These are phyloP conservation scores for Ctenicera cuprea DNA, from an alignment of 2,888 invertebrate species.

Conservation along the genomic window DNA sequence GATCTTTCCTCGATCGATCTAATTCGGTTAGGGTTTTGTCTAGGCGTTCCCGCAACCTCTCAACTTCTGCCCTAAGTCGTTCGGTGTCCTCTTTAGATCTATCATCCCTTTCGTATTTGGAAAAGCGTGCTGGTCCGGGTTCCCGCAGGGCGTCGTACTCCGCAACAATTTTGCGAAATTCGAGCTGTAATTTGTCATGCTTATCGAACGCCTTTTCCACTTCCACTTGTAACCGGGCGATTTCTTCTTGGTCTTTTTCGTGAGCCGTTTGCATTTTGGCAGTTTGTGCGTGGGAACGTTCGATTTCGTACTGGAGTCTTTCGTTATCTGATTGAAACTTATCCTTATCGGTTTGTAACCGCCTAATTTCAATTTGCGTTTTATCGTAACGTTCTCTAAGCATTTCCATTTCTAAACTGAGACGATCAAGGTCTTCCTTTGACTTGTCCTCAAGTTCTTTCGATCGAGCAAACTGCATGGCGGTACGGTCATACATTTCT, in stretches of 20 bases:
- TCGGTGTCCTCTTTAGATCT: constrained; percentile 85
- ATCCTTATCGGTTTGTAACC: constrained; percentile 89
- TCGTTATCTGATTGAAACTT: constrained; percentile 90
- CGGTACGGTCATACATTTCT: constrained; percentile 92
- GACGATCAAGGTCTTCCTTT: constrained; percentile 87
- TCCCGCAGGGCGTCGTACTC: constrained; percentile 87
- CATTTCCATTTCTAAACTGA: constrained; percentile 89
- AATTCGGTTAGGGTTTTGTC: constrained; percentile 89
- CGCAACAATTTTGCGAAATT: constrained; percentile 86
- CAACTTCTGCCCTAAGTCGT: constrained; percentile 86
- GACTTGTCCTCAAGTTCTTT: constrained; percentile 95
- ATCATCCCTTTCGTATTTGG: constrained; percentile 84
- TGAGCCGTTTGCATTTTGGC: constrained; percentile 89
- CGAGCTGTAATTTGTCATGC: constrained; percentile 89
- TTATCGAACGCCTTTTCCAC: constrained; percentile 94
- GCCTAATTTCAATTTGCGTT: constrained; percentile 87
- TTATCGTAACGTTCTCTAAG: constrained; percentile 92
- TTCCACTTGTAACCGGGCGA: constrained; percentile 89
- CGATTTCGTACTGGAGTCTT: constrained; percentile 89
- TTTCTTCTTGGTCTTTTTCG: constrained; percentile 93
- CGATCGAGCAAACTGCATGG: constrained; percentile 87
- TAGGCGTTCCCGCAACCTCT: constrained; percentile 85
- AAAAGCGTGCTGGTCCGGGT: constrained; percentile 83
- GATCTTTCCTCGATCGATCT: constrained; percentile 85
- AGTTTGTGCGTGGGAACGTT: constrained; percentile 89